Base-by-base conservation (phyloP, 2,888 invertebrate species). In the Drosophila buzzatii region DNA sequence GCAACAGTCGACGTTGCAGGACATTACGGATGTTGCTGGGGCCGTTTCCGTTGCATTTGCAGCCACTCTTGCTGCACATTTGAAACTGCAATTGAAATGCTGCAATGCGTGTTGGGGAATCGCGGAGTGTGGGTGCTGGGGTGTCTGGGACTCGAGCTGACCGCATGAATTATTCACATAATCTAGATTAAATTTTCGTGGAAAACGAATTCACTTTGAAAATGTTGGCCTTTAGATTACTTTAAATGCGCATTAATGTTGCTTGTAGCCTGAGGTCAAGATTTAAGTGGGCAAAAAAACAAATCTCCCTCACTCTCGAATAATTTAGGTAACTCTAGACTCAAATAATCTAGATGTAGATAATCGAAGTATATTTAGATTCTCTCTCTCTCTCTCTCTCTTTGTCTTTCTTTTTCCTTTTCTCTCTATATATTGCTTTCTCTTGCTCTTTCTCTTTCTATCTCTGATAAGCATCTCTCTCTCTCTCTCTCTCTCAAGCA, bases 91-190 rank as follows among this genome's bases (percentile, higher is more conserved):
- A 70, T 70, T 68, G 69, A 70, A 83, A 70, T 79, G 69, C 53
- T 55, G 67, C 23, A 64, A 72, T 68, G 67, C 66, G 56, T 56
- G 55, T 53, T 18, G 31, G 49, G 33, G 33, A 10, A 10, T 33
- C 33, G 8, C 9, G 33, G 9, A 10, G 33, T 33, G 3, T 33
- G 20, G 52, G 55, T 9, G 35, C 41, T 12, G n/a, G 47, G 39
- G n/a, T 12, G 23, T 33, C 33, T 41, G 41, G 23, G n/a, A 42
- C 61, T 10, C n/a, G 49, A 5, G n/a, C 33, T 79, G 77, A 68
- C 79, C 69, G 58, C 81, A 81, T 80, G 78, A 79, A 79, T 73
- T 67, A 81, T 81, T 75, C 69, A 68, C 59, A 70, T 49, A 75
- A 65, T 65, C 60, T 49, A 72, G 75, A 59, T 64, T 42, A 20